phyloP scores from a whole-genome alignment of 2,113 vertebrate species.

The Pipra filicauda region DNA sequence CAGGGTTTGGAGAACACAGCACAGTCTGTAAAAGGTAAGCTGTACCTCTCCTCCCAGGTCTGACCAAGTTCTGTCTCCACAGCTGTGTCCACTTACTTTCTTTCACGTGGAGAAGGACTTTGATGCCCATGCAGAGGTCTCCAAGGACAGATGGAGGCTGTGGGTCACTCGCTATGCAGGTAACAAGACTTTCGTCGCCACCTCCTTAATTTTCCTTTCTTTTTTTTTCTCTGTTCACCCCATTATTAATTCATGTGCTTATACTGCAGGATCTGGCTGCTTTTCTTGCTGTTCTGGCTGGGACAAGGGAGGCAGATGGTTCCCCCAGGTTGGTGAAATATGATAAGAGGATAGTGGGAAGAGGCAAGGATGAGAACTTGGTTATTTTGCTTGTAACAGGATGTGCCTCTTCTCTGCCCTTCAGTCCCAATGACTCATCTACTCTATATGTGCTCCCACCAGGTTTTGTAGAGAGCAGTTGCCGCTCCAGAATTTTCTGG shows the following conservation, averaged over 20 bases:
- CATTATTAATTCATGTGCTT: background rate
- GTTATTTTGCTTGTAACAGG: background rate
- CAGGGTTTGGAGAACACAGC: background rate
- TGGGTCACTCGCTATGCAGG: background rate
- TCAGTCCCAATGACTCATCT: background rate
- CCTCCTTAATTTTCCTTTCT: background rate
- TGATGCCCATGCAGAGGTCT: background rate
- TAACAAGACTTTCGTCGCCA: background rate
- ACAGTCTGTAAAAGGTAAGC: background rate
- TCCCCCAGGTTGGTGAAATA: conserved; percentile 29
- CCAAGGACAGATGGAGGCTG: conserved; percentile 27
- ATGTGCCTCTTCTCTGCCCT: background rate
- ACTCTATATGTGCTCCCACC: background rate
- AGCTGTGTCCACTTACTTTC: background rate
- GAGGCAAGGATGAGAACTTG: background rate
- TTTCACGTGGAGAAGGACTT: background rate
- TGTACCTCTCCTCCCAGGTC: background rate
- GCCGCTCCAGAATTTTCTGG: conserved; percentile 50
- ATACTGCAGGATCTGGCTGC: background rate
- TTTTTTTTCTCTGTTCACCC: background rate
- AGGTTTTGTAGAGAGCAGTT: conserved; percentile 45
- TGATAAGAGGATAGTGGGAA: background rate
- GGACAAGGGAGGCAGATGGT: background rate
- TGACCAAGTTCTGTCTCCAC: background rate
- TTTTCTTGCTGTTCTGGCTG: conserved; percentile 13